Conservation (phyloP, 1,140 invertebrate species). For the Reticulitermes speratus region DNA sequence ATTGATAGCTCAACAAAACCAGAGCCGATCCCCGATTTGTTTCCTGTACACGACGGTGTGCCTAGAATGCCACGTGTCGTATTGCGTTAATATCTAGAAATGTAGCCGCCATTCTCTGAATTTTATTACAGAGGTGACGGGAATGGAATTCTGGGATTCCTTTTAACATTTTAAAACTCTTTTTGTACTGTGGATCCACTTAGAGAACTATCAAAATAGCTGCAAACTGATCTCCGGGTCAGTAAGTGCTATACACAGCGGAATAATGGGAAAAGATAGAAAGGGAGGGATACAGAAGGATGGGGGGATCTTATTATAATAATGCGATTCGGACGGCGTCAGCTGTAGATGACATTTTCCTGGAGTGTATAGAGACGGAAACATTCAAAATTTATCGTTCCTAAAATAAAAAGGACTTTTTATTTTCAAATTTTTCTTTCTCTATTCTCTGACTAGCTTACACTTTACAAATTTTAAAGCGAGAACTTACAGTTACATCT, state of each 20-base stretch:
- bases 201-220: not conserved
- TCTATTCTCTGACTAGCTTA: not conserved
- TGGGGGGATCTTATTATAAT: not conserved
- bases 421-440: not conserved
- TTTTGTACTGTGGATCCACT: not conserved
- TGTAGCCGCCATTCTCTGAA: not conserved
- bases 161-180: not conserved
- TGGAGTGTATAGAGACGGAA: not conserved
- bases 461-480: not conserved
- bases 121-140: not conserved
- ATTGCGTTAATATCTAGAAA: not conserved
- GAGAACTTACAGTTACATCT: no score
- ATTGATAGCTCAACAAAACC: no score
- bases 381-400: not conserved
- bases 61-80: no score
- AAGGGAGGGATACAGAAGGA: not conserved
- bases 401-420: not conserved
- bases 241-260: not conserved
- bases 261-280: not conserved
- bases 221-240: not conserved
- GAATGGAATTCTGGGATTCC: not conserved
- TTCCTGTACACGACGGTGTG: no score
- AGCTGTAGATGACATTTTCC: not conserved
- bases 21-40: no score
- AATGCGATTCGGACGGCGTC: not conserved